Percentiles rank a stretch among this genome's conserved stretches.
phyloP scores from a whole-genome alignment of 1,140 invertebrate species.

The Goniozus legneri region DNA sequence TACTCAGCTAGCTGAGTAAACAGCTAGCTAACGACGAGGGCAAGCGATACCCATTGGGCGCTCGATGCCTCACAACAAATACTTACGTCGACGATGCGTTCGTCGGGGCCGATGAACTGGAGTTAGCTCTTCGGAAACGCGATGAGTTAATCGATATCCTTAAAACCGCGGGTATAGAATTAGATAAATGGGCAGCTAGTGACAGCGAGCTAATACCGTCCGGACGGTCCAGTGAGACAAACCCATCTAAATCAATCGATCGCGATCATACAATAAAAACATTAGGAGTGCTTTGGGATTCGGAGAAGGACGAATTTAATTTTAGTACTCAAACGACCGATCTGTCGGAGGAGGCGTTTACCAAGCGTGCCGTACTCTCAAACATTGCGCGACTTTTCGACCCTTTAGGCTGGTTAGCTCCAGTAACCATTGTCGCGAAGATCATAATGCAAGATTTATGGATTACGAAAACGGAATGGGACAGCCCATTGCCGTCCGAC shows the following conservation, averaged over 20 bases:
- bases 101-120: not conserved
- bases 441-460: not conserved
- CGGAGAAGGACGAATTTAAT: not conserved
- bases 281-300: not conserved
- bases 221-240: not conserved
- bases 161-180: not conserved
- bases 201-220: not conserved
- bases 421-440: not conserved
- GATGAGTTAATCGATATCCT: not conserved
- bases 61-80: not conserved
- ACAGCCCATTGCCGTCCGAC: not conserved
- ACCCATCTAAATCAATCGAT: not conserved
- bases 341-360: constrained; percentile 8
- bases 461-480: not conserved
- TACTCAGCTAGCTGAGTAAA: not conserved
- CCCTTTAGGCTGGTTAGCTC: not conserved
- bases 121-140: not conserved
- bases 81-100: not conserved
- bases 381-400: not conserved
- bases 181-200: not conserved
- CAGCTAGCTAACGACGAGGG: not conserved
- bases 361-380: not conserved
- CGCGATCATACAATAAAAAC: not conserved
- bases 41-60: not conserved
- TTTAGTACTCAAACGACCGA: not conserved